Base-by-base conservation (phyloP, 2,888 invertebrate species). In the Tiliacea aurago region DNA sequence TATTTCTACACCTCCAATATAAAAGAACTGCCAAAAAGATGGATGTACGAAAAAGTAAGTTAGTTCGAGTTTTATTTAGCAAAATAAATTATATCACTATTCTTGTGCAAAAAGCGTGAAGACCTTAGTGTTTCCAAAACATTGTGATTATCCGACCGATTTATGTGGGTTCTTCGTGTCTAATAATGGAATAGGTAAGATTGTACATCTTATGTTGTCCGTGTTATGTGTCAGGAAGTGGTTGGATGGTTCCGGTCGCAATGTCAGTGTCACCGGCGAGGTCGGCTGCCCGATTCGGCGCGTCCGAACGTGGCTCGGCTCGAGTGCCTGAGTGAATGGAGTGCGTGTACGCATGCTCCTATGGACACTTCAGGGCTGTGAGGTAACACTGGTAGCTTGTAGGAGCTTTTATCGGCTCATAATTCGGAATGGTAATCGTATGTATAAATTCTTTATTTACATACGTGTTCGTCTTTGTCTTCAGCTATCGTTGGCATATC, bases 191-290 rank as follows among this genome's bases (percentile, higher is more conserved):
- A 73, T 43, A 76, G 69, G 64, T 74, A 77, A 68, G 58, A 80
- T 65, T 65, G 81, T 81, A 64, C 80, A 85, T 85, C 83, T 84
- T 73, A 69, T 78, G 68, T 69, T 85, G 83, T 83, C 78, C 77
- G 86, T 86, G 77, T 87, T 84, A 84, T 84, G 84, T 88, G 84
- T 89, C 80, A 93, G 95, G 95, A 95, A 95, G 93, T 92, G 74
- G 76, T 83, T 74, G 82, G 90, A 83, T 77, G 80, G 92, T 95
- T 95, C 94, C 94, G 94, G 93, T 85, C 84, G 88, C 94, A 95
- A 95, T 94, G 95, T 94, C 95, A 95, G 92, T 93, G 94, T 87
- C 93, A 86, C 68, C 65, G 56, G 70, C 92, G 92, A 95, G 95
- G 95, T 87, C 91, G 88, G 73, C 80, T 79, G 88, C 87, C 88